Evolutionary conservation across 2,888 invertebrate species (phyloP).

Genomic region (Oxycera nigricornis): DNA sequence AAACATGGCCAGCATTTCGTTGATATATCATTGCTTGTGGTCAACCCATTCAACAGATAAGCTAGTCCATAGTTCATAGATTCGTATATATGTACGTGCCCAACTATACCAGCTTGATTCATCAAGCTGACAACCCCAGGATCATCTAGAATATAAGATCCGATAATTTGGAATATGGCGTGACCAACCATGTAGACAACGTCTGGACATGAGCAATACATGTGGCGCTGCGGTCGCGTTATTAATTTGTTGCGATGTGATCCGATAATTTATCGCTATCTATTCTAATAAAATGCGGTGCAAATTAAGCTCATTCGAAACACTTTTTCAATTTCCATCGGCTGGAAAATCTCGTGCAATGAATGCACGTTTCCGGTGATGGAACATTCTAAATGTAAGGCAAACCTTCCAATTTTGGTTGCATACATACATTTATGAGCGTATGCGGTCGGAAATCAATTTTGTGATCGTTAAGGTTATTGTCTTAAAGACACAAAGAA

Average conservation of each 20-base stretch:
- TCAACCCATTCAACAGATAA: too few relatives aligned
- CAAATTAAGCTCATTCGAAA: constrained; percentile 18
- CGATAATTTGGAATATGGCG: neutral
- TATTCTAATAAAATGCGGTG: constrained; percentile 38
- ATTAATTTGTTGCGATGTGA: constrained; percentile 34
- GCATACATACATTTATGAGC: constrained; percentile 27
- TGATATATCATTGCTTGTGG: too few relatives aligned
- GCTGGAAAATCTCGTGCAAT: constrained; percentile 8
- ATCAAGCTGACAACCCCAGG: neutral
- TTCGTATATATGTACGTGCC: too few relatives aligned
- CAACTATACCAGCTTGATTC: too few relatives aligned
- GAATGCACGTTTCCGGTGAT: constrained; percentile 33
- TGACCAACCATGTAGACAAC: neutral
- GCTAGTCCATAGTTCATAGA: too few relatives aligned
- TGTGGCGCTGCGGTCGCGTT: constrained; percentile 44
- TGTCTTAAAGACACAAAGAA: constrained; percentile 38
- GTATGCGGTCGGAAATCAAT: constrained; percentile 35
- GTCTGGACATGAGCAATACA: constrained; percentile 45
- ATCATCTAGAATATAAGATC: neutral
- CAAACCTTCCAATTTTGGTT: constrained; percentile 29
- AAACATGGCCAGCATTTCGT: too few relatives aligned
- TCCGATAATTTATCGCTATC: constrained; percentile 38
- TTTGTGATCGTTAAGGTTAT: constrained; percentile 37
- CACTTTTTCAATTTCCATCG: constrained; percentile 30
- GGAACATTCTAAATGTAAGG: neutral